A percentile compares a stretch with the other conserved stretches of the same genome.
phyloP scores from a whole-genome alignment of 2,888 invertebrate genomes.

The Agrochola lychnidis region DNA sequence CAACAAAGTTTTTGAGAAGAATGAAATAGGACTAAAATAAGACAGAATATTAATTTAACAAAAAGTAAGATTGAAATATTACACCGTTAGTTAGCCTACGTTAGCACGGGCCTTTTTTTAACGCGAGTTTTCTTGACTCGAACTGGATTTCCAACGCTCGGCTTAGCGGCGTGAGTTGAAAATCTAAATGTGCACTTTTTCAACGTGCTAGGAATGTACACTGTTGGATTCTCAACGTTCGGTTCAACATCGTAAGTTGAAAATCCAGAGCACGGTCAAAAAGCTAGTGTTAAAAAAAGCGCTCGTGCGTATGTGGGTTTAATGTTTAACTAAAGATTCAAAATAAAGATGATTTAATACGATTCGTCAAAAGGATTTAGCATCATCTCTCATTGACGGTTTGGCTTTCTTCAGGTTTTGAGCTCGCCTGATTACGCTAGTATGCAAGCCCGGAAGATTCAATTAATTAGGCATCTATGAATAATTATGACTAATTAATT shows the following conservation, averaged over 20 bases:
- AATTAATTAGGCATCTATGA: neutral
- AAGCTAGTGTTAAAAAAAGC: too few species aligned
- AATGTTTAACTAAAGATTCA: neutral
- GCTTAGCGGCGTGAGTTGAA: too few species aligned
- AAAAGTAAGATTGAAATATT: neutral
- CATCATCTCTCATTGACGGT: neutral
- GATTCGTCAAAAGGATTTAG: neutral
- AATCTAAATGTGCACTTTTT: too few species aligned
- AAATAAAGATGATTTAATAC: neutral
- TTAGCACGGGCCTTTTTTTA: too few species aligned
- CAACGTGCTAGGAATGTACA: too few species aligned
- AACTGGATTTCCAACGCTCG: too few species aligned
- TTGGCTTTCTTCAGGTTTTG: neutral
- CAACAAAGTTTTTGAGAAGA: neutral
- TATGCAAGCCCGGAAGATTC: neutral
- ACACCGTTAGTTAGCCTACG: neutral
- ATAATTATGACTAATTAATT: conserved; percentile 14
- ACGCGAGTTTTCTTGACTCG: neutral
- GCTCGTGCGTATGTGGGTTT: too few species aligned
- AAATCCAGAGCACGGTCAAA: too few species aligned
- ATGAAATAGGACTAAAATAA: neutral
- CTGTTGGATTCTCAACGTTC: too few species aligned
- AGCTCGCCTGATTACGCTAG: neutral
- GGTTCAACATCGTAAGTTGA: too few species aligned
- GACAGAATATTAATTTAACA: neutral